Conservation (phyloP, 2,888 invertebrate species). For the Cordilura impudica region DNA sequence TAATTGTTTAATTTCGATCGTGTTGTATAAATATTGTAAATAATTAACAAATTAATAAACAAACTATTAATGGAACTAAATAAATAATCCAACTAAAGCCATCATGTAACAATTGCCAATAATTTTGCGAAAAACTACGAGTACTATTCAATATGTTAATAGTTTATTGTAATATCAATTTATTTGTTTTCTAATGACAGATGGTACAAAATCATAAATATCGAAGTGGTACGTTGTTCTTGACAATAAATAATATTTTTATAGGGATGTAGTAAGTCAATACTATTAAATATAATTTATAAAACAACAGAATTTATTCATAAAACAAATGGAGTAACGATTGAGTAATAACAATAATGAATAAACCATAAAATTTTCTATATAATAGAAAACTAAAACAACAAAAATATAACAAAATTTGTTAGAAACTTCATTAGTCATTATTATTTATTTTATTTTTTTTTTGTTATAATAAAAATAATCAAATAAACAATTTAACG, state of each 20-base stretch:
- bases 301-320: not conserved
- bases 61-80: not conserved
- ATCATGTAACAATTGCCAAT: not conserved
- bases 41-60: too few relatives aligned
- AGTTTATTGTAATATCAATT: not conserved
- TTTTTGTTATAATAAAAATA: not conserved
- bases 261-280: too few relatives aligned
- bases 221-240: not conserved
- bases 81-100: not conserved
- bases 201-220: slow-evolving; percentile 19
- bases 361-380: not conserved
- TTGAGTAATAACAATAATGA: not conserved
- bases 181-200: not conserved
- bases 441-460: not conserved
- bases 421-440: not conserved
- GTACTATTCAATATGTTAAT: not conserved
- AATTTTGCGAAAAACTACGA: not conserved
- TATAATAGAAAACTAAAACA: not conserved
- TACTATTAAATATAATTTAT: not conserved
- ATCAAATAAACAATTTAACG: slow-evolving; percentile 17
- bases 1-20: too few relatives aligned
- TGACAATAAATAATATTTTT: not conserved
- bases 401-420: not conserved
- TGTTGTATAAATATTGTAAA: too few relatives aligned
- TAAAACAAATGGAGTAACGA: not conserved